A percentile compares a stretch with the other conserved stretches of the same genome.
Evolutionary conservation across 2,888 invertebrate species (phyloP).

Genomic region (Orthosia gracilis): DNA sequence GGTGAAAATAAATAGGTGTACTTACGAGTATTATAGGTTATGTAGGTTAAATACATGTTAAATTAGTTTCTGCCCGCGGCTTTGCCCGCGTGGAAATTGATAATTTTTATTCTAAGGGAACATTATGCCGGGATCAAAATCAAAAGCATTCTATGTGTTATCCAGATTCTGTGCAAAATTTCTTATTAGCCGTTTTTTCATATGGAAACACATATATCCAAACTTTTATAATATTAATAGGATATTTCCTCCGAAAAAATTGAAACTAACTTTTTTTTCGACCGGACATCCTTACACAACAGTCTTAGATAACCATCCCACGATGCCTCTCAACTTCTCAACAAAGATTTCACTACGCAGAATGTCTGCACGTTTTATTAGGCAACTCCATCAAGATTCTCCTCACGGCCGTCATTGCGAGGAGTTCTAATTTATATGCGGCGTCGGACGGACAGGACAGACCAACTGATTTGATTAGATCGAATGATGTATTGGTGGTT

Average conservation of each 20-base stretch:
- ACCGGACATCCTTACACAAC: not conserved
- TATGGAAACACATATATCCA: too few relatives aligned
- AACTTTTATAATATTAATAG: too few relatives aligned
- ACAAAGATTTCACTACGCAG: conserved; percentile 33
- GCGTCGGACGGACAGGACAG: not conserved
- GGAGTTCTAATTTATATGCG: conserved; percentile 44
- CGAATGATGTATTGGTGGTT: conserved; percentile 21
- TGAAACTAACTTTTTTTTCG: not conserved
- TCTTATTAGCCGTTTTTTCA: too few relatives aligned
- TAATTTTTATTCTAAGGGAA: too few relatives aligned
- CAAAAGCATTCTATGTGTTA: too few relatives aligned
- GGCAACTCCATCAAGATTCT: conserved; percentile 28
- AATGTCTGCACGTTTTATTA: conserved; percentile 11
- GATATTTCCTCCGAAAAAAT: not conserved
- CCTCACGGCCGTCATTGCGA: conserved; percentile 28
- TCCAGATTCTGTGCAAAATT: too few relatives aligned
- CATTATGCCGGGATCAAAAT: too few relatives aligned
- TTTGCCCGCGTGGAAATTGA: too few relatives aligned
- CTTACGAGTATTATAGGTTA: too few relatives aligned
- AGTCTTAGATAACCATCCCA: not conserved
- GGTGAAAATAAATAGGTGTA: too few relatives aligned
- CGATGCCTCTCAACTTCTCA: not conserved
- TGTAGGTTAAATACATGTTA: too few relatives aligned
- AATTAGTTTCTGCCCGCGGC: too few relatives aligned
- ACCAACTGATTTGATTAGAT: conserved; percentile 36